A percentile compares a stretch with the other conserved stretches of the same genome.
Evolutionary conservation across 2,113 vertebrate species (phyloP).

Genomic region (Murina feae): DNA sequence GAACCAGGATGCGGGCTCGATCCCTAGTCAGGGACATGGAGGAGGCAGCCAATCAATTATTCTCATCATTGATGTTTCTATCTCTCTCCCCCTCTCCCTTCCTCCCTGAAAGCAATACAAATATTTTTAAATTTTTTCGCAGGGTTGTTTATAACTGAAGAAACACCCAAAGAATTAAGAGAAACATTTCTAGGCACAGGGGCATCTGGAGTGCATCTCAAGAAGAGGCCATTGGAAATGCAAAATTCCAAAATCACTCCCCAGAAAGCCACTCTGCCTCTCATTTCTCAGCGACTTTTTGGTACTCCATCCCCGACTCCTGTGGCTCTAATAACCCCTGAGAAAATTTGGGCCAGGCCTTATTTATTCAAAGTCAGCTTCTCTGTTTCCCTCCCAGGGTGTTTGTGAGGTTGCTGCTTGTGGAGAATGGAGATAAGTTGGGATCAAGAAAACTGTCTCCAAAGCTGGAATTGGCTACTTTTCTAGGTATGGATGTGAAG

Average conservation of each 20-base stretch:
- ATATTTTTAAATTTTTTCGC: background rate
- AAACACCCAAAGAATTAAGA: background rate
- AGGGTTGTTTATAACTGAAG: background rate
- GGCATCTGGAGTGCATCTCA: background rate
- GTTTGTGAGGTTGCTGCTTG: background rate
- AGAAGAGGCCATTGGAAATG: background rate
- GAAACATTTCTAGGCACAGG: background rate
- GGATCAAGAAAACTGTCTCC: background rate
- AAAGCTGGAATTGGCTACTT: background rate
- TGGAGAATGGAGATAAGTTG: background rate
- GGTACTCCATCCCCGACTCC: background rate
- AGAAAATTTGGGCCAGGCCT: background rate
- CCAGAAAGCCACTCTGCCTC: background rate
- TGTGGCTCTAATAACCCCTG: background rate
- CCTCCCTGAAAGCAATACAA: too few species aligned
- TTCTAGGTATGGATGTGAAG: background rate
- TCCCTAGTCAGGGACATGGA: too few species aligned
- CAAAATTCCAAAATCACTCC: background rate
- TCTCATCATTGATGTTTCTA: too few species aligned
- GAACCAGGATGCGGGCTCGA: too few species aligned
- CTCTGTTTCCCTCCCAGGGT: background rate
- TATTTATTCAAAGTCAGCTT: slow-evolving; percentile 4
- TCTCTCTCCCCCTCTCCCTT: too few species aligned
- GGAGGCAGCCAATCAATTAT: too few species aligned
- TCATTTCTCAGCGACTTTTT: background rate